These are phyloP conservation scores for Naja naja DNA, from an alignment of 2,113 vertebrate genomes.

Conservation along the genomic window DNA sequence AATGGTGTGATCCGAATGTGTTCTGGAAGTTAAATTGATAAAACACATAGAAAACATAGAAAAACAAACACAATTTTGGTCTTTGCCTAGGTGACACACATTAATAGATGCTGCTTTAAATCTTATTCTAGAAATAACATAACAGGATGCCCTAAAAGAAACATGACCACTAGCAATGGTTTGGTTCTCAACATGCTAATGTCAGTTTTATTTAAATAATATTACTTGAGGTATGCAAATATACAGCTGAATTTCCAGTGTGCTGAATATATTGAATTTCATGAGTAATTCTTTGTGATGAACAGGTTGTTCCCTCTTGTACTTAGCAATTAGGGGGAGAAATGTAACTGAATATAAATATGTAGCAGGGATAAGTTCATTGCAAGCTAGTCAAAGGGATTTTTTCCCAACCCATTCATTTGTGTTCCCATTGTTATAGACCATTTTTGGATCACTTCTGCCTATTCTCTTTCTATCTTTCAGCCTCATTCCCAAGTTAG, in stretches of 20 bases:
- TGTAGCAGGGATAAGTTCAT: not conserved
- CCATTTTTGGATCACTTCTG: not conserved
- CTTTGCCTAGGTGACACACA: not conserved
- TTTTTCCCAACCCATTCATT: not conserved
- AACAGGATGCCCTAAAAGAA: not conserved
- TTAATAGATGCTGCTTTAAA: not conserved
- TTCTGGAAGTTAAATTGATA: not conserved
- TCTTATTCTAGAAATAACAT: slow-evolving; percentile 1
- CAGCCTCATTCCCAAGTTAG: not conserved
- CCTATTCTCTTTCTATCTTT: not conserved
- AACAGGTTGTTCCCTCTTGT: slow-evolving; percentile 11
- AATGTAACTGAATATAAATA: slow-evolving; percentile 6
- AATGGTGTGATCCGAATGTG: not conserved
- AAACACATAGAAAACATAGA: not conserved
- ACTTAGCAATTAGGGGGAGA: not conserved
- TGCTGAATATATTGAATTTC: slow-evolving; percentile 15
- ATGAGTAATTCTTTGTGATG: not conserved
- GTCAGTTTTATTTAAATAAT: slow-evolving; percentile 14
- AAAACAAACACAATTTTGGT: not conserved
- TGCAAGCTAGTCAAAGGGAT: not conserved
- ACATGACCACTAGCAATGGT: not conserved
- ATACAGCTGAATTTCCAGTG: slow-evolving; percentile 7
- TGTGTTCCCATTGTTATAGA: not conserved
- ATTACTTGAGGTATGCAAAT: slow-evolving; percentile 16
- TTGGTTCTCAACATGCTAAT: not conserved